Conservation (phyloP, 2,797 vertebrate species). For the Acrossocheilus wenchowensis region DNA sequence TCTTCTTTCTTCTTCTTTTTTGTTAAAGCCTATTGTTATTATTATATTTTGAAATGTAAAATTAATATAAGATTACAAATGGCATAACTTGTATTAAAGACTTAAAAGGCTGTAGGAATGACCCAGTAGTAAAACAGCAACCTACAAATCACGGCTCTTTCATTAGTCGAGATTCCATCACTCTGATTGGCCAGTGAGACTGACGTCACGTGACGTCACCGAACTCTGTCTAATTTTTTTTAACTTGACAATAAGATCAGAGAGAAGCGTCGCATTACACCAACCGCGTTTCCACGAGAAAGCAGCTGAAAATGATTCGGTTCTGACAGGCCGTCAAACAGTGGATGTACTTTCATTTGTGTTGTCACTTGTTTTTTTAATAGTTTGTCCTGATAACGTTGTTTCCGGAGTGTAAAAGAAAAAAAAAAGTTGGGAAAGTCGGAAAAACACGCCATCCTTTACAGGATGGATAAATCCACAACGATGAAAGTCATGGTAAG, state of each 20-base stretch:
- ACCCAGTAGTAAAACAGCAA: neutral
- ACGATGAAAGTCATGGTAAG: conserved; percentile 36
- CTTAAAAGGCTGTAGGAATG: neutral
- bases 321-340: conserved; percentile 22
- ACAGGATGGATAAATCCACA: conserved; percentile 33
- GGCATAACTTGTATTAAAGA: neutral
- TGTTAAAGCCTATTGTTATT: neutral
- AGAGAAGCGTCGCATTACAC: conserved; percentile 28
- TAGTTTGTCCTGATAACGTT: neutral
- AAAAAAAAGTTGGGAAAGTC: neutral
- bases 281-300: neutral
- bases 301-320: conserved; percentile 12
- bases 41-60: neutral
- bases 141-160: conserved; percentile 20
- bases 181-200: conserved; percentile 10
- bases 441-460: conserved; percentile 28
- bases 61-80: neutral
- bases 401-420: neutral
- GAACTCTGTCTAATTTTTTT: neutral
- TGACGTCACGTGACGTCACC: conserved; percentile 13
- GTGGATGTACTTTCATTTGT: neutral
- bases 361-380: neutral
- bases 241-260: neutral
- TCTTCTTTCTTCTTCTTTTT: neutral
- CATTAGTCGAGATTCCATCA: neutral